These are phyloP conservation scores for Alligator sinensis DNA, from an alignment of 2,113 vertebrate species.

Conservation along the genomic window DNA sequence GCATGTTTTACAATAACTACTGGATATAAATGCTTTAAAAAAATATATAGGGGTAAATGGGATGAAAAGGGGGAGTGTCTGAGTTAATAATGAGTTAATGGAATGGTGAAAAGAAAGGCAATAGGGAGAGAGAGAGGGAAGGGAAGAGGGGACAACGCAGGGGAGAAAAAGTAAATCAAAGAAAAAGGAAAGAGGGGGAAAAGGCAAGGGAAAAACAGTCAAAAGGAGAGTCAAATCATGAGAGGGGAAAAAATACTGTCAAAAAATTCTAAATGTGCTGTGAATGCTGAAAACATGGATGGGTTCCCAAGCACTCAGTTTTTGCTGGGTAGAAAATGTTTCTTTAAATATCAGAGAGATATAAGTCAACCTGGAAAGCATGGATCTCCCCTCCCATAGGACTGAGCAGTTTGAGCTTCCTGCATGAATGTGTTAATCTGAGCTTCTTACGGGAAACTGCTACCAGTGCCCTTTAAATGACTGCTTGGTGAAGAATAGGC, in stretches of 20 bases:
- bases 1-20: not conserved
- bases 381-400: not conserved
- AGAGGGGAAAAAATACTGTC: not conserved
- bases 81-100: too few species aligned
- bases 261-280: fast-evolving
- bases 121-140: too few species aligned
- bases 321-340: not conserved
- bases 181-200: not conserved
- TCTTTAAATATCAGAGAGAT: not conserved
- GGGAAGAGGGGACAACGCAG: not conserved
- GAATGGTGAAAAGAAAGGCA: too few species aligned
- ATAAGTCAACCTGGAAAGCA: too few species aligned
- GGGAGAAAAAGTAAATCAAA: not conserved
- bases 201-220: not conserved
- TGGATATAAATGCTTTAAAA: too few species aligned
- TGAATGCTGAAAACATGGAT: not conserved
- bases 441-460: not conserved
- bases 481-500: not conserved
- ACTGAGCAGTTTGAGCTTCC: not conserved
- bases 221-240: too few species aligned
- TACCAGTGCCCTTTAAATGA: not conserved
- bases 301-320: not conserved
- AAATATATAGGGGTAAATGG: too few species aligned
- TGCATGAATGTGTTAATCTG: not conserved
- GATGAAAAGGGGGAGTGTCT: too few species aligned